These are phyloP conservation scores for Neosilurus mollespiculum DNA, from an alignment of 2,797 vertebrate genomes.

Conservation along the genomic window DNA sequence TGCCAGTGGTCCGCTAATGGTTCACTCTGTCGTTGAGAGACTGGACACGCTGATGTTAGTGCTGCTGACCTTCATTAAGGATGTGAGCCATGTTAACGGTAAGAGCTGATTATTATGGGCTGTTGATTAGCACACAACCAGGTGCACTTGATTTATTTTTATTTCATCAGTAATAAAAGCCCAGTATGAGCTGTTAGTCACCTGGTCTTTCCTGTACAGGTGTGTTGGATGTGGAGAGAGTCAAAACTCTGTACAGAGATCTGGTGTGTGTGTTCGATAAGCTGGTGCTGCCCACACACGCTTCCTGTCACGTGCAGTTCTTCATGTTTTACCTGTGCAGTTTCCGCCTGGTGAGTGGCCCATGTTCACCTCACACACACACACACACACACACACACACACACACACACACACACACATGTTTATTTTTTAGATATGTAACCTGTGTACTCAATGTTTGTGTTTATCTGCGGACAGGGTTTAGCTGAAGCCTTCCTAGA, in stretches of 20 bases:
- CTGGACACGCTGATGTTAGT: constrained; percentile 85
- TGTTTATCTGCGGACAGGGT: constrained; percentile 68
- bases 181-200: not conserved
- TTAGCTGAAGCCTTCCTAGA: constrained; percentile 93
- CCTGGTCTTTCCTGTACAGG: constrained; percentile 63
- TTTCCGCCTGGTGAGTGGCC: constrained; percentile 86
- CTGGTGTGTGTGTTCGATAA: constrained; percentile 87
- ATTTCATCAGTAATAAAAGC: too few relatives aligned
- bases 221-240: constrained; percentile 74
- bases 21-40: constrained; percentile 84
- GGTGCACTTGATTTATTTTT: not conserved
- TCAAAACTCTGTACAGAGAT: constrained; percentile 88
- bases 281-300: constrained; percentile 91
- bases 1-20: constrained; percentile 64
- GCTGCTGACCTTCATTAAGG: constrained; percentile 84
- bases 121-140: not conserved
- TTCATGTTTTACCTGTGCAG: constrained; percentile 92
- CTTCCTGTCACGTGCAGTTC: constrained; percentile 89
- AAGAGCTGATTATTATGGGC: constrained; percentile 38
- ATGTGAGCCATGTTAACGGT: constrained; percentile 82
- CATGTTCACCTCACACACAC: not conserved
- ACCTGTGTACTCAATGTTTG: constrained; percentile 1
- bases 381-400: not conserved
- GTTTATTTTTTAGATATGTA: too few relatives aligned
- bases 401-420: not conserved